A percentile compares a stretch with the other conserved stretches of the same genome.
phyloP scores from a whole-genome alignment of 2,888 invertebrate species.

The Coecobrya sp. region DNA sequence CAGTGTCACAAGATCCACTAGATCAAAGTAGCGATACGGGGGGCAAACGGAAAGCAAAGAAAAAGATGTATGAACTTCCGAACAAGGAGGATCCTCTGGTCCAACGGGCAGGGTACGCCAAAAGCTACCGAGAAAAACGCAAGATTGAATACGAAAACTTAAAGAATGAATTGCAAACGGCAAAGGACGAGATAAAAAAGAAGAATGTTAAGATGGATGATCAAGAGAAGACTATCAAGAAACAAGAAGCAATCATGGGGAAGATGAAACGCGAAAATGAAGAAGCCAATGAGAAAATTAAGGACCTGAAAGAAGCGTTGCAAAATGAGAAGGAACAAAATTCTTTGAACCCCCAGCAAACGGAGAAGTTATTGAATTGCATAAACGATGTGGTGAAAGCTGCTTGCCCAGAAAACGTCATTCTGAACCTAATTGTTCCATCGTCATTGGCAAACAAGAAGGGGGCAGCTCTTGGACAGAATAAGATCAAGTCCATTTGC shows the following conservation, averaged over 20 bases:
- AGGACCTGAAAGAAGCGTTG: neutral
- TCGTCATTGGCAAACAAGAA: neutral
- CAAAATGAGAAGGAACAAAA: neutral
- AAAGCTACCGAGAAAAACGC: constrained; percentile 32
- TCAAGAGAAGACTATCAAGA: neutral
- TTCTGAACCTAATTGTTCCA: neutral
- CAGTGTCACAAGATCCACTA: neutral
- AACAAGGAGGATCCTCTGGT: neutral
- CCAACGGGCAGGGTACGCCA: constrained; percentile 35
- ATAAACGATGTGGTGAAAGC: neutral
- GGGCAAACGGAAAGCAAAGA: neutral
- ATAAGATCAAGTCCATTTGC: neutral
- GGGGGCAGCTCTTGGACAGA: neutral
- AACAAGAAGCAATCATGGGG: too few species aligned
- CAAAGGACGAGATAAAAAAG: neutral
- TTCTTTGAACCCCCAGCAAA: neutral
- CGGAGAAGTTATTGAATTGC: neutral
- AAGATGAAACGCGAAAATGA: too few species aligned
- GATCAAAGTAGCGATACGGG: neutral
- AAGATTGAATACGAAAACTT: neutral
- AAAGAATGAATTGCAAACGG: neutral
- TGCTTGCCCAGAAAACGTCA: neutral
- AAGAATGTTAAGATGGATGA: neutral
- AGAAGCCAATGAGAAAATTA: neutral
- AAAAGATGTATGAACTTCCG: constrained; percentile 28